Evolutionary conservation across 2,888 invertebrate species (phyloP).

Genomic region (Synanthedon myopaeformis): DNA sequence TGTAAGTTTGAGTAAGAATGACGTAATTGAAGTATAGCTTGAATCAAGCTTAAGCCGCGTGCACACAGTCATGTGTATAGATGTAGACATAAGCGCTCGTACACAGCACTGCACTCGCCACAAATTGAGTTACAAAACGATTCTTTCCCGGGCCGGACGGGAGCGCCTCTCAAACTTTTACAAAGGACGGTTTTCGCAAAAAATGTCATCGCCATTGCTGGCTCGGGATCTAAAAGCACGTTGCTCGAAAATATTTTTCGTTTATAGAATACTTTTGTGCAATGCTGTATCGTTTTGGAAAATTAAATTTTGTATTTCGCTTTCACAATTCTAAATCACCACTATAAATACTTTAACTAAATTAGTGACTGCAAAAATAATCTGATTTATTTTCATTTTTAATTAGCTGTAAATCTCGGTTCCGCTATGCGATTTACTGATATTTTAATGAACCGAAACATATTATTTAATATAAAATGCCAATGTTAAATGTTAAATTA

Average conservation of each 20-base stretch:
- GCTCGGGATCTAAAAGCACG: background rate
- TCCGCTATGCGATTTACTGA: no score
- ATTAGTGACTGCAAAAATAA: no score
- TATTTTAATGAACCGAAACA: no score
- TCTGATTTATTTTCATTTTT: no score
- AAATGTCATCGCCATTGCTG: background rate
- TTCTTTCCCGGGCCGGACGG: constrained; percentile 38
- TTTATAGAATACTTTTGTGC: background rate
- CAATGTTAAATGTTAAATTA: no score
- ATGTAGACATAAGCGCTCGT: constrained; percentile 7
- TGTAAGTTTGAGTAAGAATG: background rate
- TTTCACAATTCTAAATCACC: no score
- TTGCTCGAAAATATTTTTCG: background rate
- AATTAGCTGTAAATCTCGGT: no score
- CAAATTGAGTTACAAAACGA: constrained; percentile 66
- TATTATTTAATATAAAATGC: no score
- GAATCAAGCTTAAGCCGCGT: background rate
- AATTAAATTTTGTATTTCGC: no score
- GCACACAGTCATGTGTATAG: constrained; percentile 1
- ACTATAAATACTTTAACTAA: no score
- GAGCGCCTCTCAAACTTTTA: constrained; percentile 50
- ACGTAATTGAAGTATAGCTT: background rate
- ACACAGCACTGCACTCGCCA: constrained; percentile 35
- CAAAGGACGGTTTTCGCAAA: constrained; percentile 24
- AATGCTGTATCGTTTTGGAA: background rate